Base-by-base conservation (phyloP, 2,797 vertebrate genomes). In the Graptemys geographica region DNA sequence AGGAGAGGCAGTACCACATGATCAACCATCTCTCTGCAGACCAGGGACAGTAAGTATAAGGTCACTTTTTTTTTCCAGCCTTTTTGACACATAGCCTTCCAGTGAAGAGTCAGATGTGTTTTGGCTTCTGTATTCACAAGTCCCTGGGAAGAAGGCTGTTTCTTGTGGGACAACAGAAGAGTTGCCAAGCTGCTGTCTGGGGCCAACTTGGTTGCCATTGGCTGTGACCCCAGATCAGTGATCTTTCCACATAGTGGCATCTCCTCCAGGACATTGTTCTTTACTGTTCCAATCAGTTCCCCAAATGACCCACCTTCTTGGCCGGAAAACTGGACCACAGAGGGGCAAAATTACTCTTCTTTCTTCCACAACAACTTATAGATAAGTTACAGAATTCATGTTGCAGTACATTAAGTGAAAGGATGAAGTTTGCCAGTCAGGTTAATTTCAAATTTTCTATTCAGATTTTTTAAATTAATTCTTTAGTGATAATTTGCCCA, bases 371-470 rank as follows among this genome's bases (percentile, higher is more conserved):
- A 74, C 41, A 59, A 31, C 57, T 88, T 44, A 44, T 78, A 88
- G 84, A 79, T 94, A 96, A 72, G 91, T 83, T 78, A n/a, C 83
- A 19, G n/a, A 69, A 21, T 72, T 72, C n/a, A 21, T 92, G 80
- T 89, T 96, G 85, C 55, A 85, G 62, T 87, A 79, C 21, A 90
- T 33, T 79, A 84, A 92, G 81, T 89, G 81, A 89, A 95, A 94
- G 56, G 44, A 10, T n/a, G 57, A 85, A 92, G 80, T 86, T 96
- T 84, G 80, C 65, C 74, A 95, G 0, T 96, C 96, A 94, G 94
- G 89, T 94, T 96, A 92, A 91, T 97, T 96, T 96, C 96, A 97
- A 86, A 78, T 97, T 94, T 90, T 87, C 93, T 59, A n/a, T 96
- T 97, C 85, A 93, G 82, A 91, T 95, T 79, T 80, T 80, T 96